Base-by-base conservation (phyloP, 2,113 vertebrate species). In the Uropsilus gracilis region DNA sequence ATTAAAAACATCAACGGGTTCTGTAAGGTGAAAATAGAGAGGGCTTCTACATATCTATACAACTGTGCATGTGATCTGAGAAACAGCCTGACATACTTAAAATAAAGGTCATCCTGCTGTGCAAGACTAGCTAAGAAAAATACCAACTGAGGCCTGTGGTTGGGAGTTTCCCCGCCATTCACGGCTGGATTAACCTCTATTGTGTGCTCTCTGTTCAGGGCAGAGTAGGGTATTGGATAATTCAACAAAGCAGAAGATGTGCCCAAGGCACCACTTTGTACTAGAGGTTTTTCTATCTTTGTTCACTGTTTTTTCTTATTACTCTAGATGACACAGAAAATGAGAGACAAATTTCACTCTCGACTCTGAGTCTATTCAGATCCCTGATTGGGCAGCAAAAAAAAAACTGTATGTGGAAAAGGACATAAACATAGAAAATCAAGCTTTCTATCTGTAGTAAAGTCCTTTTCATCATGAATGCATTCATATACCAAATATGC, bases 371-470 rank as follows among this genome's bases (percentile, higher is more conserved):
- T 89, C 73, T 90, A 28, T 94, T 95, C 73, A 76, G 68, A 55
- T 75, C 50, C 20, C 64, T n/a, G 44, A 22, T 44, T 89, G 46
- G 83, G 46, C 8, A 96, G 71, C 76, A 86, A 90, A 61, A 39
- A 61, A 39, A 93, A 96, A 94, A 93, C 6, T 80, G 30, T 64
- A 89, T 95, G 71, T 85, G 64, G 71, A 71, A 92, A 97, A 91
- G 77, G 55, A 89, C 90, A 96, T 95, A 95, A 87, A 94, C 86
- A 89, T 94, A 89, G 37, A 76, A 95, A 89, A 82, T 80, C 24
- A 81, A 93, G 87, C 26, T 82, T 94, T 94, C 55, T 92, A 55
- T 89, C 93, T 81, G 61, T 64, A 95, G 63, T 96, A 87, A 91
- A 86, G 88, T 97, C 87, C 32, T 80, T 91, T 64, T 96, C 63